phyloP scores from a whole-genome alignment of 2,797 vertebrate species.

The Siniperca scherzeri region DNA sequence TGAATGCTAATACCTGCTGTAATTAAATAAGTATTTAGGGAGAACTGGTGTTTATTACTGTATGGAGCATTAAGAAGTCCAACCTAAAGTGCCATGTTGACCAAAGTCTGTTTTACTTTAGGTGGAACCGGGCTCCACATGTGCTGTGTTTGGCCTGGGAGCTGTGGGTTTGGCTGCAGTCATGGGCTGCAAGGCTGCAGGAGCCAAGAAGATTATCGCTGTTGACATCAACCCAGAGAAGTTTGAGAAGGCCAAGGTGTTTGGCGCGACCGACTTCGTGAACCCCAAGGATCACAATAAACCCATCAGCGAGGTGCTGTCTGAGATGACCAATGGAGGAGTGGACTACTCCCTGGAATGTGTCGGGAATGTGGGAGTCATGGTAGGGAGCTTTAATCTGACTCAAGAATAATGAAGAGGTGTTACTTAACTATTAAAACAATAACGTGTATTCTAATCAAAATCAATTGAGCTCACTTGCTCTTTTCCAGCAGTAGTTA shows the following conservation, averaged over 20 bases:
- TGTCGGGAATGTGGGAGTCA: constrained; percentile 91
- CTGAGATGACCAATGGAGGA: constrained; percentile 92
- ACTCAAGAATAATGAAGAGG: too few relatives aligned
- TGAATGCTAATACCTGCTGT: background rate
- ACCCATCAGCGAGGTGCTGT: constrained; percentile 90
- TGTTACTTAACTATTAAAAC: too few relatives aligned
- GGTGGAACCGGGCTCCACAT: constrained; percentile 94
- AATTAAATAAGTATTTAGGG: background rate
- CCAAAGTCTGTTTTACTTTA: constrained; percentile 51
- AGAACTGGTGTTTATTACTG: background rate
- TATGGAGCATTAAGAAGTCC: background rate
- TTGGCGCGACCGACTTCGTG: constrained; percentile 94
- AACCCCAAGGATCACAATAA: constrained; percentile 91
- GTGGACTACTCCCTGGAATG: constrained; percentile 97
- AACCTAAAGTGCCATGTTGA: background rate
- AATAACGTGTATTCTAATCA: background rate
- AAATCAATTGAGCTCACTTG: background rate
- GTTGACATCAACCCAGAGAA: constrained; percentile 93
- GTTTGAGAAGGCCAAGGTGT: constrained; percentile 90
- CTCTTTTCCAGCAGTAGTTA: background rate
- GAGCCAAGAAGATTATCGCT: constrained; percentile 92
- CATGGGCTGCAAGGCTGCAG: constrained; percentile 95
- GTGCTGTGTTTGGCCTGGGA: constrained; percentile 94
- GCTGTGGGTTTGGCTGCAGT: constrained; percentile 95
- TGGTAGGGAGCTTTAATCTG: too few relatives aligned